phyloP scores from a whole-genome alignment of 2,113 vertebrate species.

The Mormyrus iriodes region DNA sequence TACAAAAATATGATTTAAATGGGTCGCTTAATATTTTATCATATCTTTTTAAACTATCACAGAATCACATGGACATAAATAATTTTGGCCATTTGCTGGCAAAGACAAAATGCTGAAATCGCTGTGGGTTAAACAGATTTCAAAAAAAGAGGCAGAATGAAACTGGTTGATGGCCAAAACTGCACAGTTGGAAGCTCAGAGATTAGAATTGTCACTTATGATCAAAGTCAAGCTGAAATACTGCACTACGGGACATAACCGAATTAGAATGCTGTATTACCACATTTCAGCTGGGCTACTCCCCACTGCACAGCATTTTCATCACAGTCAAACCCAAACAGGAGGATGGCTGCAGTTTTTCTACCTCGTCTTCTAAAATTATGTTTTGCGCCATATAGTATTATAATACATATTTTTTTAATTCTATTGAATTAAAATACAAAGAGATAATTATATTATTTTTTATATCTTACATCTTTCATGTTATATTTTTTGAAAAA shows the following conservation, averaged over 20 bases:
- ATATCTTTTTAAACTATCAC: neutral
- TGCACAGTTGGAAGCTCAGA: slow-evolving; percentile 58
- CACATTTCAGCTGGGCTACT: slow-evolving; percentile 49
- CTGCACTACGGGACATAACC: slow-evolving; percentile 50
- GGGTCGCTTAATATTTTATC: neutral
- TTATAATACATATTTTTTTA: neutral
- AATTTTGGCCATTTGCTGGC: neutral
- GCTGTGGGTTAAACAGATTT: neutral
- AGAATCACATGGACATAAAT: neutral
- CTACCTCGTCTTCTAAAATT: neutral
- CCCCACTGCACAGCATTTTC: slow-evolving; percentile 20
- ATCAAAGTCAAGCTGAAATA: slow-evolving; percentile 58
- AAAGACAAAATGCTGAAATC: neutral
- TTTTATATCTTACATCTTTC: no score
- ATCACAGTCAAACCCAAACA: slow-evolving; percentile 23
- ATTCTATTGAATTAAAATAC: neutral
- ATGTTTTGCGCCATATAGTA: neutral
- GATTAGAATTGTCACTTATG: slow-evolving; percentile 67
- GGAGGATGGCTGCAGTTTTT: neutral
- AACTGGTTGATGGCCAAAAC: slow-evolving; percentile 47
- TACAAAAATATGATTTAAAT: neutral
- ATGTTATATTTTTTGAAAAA: neutral
- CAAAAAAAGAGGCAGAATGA: slow-evolving; percentile 34
- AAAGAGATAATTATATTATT: neutral
- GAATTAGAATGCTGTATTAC: slow-evolving; percentile 55